These are phyloP conservation scores for Narcine bancroftii DNA, from an alignment of 2,113 vertebrate genomes.

Conservation along the genomic window DNA sequence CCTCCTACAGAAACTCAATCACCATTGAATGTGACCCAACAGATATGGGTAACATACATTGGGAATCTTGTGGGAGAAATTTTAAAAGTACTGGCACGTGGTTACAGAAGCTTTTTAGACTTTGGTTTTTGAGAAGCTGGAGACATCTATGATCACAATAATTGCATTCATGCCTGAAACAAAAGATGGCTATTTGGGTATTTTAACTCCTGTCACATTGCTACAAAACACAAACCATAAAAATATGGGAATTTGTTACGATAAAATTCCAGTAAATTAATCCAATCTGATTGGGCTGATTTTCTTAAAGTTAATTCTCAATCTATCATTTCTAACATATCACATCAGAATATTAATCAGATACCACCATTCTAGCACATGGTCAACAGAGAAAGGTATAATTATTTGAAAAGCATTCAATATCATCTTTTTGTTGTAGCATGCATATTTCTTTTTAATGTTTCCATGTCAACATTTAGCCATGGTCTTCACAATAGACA, in stretches of 20 bases:
- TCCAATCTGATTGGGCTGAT: neutral
- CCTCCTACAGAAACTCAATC: neutral
- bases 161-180: neutral
- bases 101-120: neutral
- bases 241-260: neutral
- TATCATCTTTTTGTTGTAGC: neutral
- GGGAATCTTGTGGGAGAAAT: neutral
- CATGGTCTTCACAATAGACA: neutral
- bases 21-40: neutral
- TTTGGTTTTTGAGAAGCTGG: neutral
- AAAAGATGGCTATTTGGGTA: neutral
- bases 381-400: neutral
- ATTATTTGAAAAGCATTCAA: neutral
- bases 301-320: neutral
- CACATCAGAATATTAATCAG: neutral
- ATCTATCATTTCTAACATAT: neutral
- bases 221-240: neutral
- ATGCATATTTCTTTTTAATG: neutral
- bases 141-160: neutral
- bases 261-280: neutral
- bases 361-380: neutral
- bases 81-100: neutral
- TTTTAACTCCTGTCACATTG: neutral
- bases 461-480: neutral
- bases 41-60: neutral